phyloP scores from a whole-genome alignment of 2,888 invertebrate species.

The Rhingia rostrata region DNA sequence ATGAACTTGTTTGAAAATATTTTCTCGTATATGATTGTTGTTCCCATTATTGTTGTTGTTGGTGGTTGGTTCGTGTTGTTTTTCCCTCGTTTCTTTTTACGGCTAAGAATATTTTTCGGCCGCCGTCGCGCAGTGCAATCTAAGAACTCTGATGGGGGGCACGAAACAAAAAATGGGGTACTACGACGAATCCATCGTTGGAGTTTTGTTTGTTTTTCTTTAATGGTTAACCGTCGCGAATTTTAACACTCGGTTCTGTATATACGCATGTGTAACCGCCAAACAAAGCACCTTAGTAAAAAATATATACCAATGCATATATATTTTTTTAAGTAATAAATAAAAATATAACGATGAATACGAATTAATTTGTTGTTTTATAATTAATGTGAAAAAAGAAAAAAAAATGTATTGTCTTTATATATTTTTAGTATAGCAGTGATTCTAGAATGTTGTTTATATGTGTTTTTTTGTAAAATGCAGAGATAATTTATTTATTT shows the following conservation, averaged over 20 bases:
- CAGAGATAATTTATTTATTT: conserved; percentile 37
- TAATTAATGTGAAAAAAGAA: conserved; percentile 19
- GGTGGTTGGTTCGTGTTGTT: conserved; percentile 41
- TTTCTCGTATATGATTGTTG: conserved; percentile 40
- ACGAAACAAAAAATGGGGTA: conserved; percentile 69
- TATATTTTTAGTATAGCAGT: conserved; percentile 23
- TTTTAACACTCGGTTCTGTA: neutral
- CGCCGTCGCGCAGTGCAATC: conserved; percentile 69
- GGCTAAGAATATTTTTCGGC: conserved; percentile 65
- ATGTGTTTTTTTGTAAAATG: conserved; percentile 16
- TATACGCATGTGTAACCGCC: conserved; percentile 19
- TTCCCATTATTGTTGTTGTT: conserved; percentile 27
- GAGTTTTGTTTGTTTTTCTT: conserved; percentile 45
- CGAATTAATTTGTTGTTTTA: conserved; percentile 20
- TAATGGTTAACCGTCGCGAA: conserved; percentile 18
- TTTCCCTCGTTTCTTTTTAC: conserved; percentile 52
- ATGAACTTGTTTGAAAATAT: conserved; percentile 40
- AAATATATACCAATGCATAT: neutral
- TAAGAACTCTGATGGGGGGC: conserved; percentile 73
- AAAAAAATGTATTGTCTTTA: conserved; percentile 21
- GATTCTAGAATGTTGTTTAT: conserved; percentile 13
- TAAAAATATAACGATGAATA: conserved; percentile 21
- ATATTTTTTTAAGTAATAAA: neutral
- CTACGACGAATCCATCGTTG: conserved; percentile 59
- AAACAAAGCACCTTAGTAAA: neutral